These are phyloP conservation scores for Lithosia quadra DNA, from an alignment of 2,888 invertebrate species.

Conservation along the genomic window DNA sequence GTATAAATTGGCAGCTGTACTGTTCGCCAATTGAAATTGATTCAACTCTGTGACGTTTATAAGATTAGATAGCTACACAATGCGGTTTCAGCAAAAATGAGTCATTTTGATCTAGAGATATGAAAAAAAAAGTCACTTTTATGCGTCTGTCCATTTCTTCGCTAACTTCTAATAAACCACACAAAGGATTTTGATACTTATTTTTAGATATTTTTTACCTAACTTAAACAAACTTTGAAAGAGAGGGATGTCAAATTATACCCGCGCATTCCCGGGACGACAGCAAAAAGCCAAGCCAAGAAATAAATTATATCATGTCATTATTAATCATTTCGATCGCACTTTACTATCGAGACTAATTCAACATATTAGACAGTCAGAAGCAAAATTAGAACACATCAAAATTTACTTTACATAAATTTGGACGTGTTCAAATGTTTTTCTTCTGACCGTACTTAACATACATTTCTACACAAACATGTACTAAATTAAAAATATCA, in stretches of 20 bases:
- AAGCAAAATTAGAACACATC: constrained; percentile 4
- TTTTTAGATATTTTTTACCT: too few relatives aligned
- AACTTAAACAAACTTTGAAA: too few relatives aligned
- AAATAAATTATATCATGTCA: neutral
- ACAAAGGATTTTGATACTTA: too few relatives aligned
- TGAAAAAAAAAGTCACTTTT: too few relatives aligned
- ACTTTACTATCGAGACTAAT: neutral
- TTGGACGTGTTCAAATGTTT: neutral
- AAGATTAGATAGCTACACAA: too few relatives aligned
- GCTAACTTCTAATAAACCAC: too few relatives aligned
- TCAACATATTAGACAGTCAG: neutral
- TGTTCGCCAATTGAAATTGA: too few relatives aligned
- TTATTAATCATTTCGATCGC: neutral
- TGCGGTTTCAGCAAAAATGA: too few relatives aligned
- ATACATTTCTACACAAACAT: constrained; percentile 15
- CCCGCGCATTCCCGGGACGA: neutral
- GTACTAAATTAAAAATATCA: constrained; percentile 24
- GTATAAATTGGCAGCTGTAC: too few relatives aligned
- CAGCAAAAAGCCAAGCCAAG: neutral
- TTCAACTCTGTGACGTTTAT: too few relatives aligned
- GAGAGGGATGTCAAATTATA: neutral
- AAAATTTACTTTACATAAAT: neutral
- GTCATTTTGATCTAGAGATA: too few relatives aligned
- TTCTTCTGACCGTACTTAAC: constrained; percentile 22
- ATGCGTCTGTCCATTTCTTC: too few relatives aligned